Base-by-base conservation (phyloP, 2,797 vertebrate genomes). In the Erethizon dorsatum region DNA sequence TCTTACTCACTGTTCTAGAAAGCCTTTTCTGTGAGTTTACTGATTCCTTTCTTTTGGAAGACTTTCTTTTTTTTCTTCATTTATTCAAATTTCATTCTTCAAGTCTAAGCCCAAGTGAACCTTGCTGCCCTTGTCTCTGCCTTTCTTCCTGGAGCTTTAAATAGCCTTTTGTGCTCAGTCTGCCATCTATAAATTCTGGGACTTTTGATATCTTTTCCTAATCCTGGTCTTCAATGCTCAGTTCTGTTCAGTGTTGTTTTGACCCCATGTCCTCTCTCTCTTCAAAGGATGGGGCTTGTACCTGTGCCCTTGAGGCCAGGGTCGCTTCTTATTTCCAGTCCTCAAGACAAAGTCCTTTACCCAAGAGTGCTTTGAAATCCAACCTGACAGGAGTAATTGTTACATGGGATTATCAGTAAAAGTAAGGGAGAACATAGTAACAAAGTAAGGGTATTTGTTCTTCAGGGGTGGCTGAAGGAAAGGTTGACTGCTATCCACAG, bases 351-450 rank as follows among this genome's bases (percentile, higher is more conserved):
- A 57, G 59, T 2, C 11, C 26, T 57, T 50, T 65, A 22, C 26
- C 18, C 75, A 83, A 41, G 26, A 89, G 37, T 24, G 63, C 15
- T 87, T 15, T 37, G 54, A 94, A 96, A 83, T 78, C 26, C 47
- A 83, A 45, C 57, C 47, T 86, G 82, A 83, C 47, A 92, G 82
- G 71, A 92, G 77, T 20, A 87, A 78, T n/a, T 50, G 45, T 84
- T 56, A 50, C 5, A 37, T 33, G 45, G 24, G 69, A 85, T 85
- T 96, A 83, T n/a, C 26, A 56, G 20, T 15, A 41, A 41, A 41
- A 41, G 37, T 41, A 41, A 41, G 37, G 37, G 37, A 41, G 37
- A 41, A 41, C 37, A 41, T 41, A 41, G 37, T 41, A 41, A 41
- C 37, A 41, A 41, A 41, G 37, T 41, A 41, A 41, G 37, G 2